These are phyloP conservation scores for Anorthoa munda DNA, from an alignment of 2,888 invertebrate species.

Conservation along the genomic window DNA sequence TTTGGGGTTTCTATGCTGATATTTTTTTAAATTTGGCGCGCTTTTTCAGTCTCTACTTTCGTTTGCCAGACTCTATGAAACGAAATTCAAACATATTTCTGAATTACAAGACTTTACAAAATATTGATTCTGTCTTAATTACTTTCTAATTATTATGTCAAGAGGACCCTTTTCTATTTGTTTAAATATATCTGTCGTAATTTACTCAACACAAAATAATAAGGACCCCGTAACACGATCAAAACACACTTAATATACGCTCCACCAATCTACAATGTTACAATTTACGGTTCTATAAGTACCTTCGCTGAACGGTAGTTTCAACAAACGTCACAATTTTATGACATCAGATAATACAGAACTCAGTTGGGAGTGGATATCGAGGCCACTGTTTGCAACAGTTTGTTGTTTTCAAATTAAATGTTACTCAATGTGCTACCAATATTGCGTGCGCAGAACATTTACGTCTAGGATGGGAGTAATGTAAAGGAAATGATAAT, in stretches of 20 bases:
- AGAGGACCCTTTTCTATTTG: background rate
- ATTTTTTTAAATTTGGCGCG: too few relatives aligned
- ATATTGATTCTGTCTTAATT: too few relatives aligned
- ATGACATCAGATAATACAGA: conserved; percentile 54
- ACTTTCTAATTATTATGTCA: too few relatives aligned
- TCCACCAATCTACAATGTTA: conserved; percentile 40
- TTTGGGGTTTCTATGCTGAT: too few relatives aligned
- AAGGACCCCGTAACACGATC: background rate
- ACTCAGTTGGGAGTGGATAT: conserved; percentile 45
- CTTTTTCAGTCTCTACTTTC: too few relatives aligned
- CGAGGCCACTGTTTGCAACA: conserved; percentile 49
- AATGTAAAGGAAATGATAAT: conserved; percentile 31
- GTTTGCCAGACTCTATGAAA: too few relatives aligned
- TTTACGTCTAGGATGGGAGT: conserved; percentile 17
- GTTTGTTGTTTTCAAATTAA: conserved; percentile 47
- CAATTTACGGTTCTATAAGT: conserved; percentile 45
- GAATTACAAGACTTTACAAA: background rate
- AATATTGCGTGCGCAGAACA: conserved; percentile 36
- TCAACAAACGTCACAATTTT: conserved; percentile 57
- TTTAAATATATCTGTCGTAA: background rate
- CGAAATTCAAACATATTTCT: background rate
- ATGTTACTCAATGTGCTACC: conserved; percentile 55
- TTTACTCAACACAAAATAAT: conserved; percentile 3
- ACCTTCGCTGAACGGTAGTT: conserved; percentile 39
- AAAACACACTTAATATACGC: conserved; percentile 46